These are phyloP conservation scores for Percopsis transmontana DNA, from an alignment of 2,113 vertebrate species.

Conservation along the genomic window DNA sequence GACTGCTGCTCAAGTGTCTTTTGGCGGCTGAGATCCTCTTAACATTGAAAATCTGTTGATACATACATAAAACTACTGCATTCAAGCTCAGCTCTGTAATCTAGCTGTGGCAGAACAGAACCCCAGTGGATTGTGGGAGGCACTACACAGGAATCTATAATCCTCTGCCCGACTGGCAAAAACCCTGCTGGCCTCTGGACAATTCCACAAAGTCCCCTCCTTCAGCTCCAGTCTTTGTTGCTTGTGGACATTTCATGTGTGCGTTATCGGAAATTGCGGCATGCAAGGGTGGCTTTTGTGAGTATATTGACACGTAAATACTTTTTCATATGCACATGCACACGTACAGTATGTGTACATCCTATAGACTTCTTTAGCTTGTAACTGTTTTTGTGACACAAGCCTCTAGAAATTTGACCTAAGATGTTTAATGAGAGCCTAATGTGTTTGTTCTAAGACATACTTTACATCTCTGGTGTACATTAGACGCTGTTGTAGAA, in stretches of 20 bases:
- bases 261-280: constrained; percentile 4
- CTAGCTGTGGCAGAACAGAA: constrained; percentile 59
- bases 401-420: background rate
- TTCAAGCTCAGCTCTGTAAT: constrained; percentile 61
- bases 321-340: background rate
- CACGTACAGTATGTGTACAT: background rate
- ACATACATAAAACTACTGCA: constrained; percentile 52
- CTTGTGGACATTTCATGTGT: constrained; percentile 30
- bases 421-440: background rate
- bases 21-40: constrained; percentile 49
- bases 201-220: constrained; percentile 46
- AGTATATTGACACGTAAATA: background rate
- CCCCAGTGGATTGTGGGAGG: constrained; percentile 53
- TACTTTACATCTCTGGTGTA: too few relatives aligned
- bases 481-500: too few relatives aligned
- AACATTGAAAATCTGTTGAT: constrained; percentile 50
- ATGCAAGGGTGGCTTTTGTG: background rate
- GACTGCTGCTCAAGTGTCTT: constrained; percentile 50
- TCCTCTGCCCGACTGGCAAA: constrained; percentile 52
- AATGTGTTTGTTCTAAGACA: constrained; percentile 29
- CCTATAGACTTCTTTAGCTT: background rate
- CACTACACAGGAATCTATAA: constrained; percentile 58
- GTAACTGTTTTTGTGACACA: background rate
- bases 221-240: constrained; percentile 25
- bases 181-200: constrained; percentile 51